Conservation (phyloP, 2,113 vertebrate genomes). For the Hypomesus transpacificus region DNA sequence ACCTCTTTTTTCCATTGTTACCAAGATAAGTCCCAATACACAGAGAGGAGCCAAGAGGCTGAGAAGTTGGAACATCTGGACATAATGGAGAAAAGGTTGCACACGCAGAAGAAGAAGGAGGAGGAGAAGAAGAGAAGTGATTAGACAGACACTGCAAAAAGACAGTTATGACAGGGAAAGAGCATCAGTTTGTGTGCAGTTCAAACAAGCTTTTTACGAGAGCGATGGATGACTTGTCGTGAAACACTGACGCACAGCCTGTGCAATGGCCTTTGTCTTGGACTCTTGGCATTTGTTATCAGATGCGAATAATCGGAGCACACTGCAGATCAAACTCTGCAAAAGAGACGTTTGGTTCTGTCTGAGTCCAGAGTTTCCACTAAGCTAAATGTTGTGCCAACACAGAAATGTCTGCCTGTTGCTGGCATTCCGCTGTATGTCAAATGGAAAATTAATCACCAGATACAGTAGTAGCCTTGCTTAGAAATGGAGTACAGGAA, state of each 20-base stretch:
- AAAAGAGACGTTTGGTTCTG: background rate
- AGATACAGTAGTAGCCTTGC: conserved; percentile 8
- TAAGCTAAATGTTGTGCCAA: conserved; percentile 12
- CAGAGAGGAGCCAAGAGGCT: conserved; percentile 46
- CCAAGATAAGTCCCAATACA: conserved; percentile 52
- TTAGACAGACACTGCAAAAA: conserved; percentile 5
- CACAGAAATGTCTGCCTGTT: conserved; percentile 31
- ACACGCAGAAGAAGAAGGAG: conserved; percentile 30
- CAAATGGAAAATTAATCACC: conserved; percentile 53
- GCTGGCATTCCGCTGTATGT: conserved; percentile 34
- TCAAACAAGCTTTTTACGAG: no score
- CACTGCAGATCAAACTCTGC: background rate
- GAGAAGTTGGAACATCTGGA: conserved; percentile 68
- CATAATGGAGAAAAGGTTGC: conserved; percentile 54
- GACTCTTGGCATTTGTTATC: no score
- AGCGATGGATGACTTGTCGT: no score
- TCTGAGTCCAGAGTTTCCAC: conserved; percentile 31
- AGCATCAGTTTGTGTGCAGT: background rate
- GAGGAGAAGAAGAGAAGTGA: background rate
- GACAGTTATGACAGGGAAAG: conserved; percentile 12
- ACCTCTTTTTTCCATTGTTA: conserved; percentile 54
- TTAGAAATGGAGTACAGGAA: conserved; percentile 18
- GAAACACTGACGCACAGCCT: no score
- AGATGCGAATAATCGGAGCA: no score
- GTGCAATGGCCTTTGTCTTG: no score